phyloP scores from a whole-genome alignment of 2,113 vertebrate genomes.

The Romanogobio albipinnatus region DNA sequence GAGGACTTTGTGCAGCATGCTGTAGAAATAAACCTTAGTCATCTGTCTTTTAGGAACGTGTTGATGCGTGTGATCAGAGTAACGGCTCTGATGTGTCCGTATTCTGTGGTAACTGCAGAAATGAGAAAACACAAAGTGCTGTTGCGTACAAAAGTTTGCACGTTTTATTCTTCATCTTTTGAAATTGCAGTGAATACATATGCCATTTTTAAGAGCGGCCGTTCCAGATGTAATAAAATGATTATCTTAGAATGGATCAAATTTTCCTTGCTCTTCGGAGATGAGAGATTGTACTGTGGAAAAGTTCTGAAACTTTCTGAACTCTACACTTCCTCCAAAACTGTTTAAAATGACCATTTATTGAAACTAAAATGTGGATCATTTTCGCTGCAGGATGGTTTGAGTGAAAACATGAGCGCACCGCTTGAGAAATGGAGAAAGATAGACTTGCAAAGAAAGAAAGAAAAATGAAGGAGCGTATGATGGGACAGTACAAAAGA shows the following conservation, averaged over 20 bases:
- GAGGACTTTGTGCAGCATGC: background rate
- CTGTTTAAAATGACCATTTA: background rate
- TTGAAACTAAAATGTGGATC: background rate
- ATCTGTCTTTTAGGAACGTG: background rate
- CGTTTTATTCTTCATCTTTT: background rate
- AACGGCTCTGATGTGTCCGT: background rate
- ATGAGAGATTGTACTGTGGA: background rate
- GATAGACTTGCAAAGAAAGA: slow-evolving; percentile 1
- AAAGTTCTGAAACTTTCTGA: background rate
- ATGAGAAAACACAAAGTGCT: background rate
- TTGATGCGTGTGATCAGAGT: background rate
- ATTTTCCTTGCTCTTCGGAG: background rate
- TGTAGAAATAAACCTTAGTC: slow-evolving; percentile 3
- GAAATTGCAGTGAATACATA: background rate
- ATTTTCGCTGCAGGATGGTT: slow-evolving; percentile 8
- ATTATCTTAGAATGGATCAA: background rate
- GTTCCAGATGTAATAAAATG: background rate
- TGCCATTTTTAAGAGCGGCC: background rate
- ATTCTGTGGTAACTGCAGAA: background rate
- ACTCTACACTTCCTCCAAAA: background rate
- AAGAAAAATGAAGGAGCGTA: background rate
- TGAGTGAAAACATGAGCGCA: background rate
- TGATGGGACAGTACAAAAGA: background rate
- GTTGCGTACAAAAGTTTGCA: background rate
- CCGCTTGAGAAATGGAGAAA: background rate